Conservation (phyloP, 1,140 invertebrate species). For the Drosophila ananassae region DNA sequence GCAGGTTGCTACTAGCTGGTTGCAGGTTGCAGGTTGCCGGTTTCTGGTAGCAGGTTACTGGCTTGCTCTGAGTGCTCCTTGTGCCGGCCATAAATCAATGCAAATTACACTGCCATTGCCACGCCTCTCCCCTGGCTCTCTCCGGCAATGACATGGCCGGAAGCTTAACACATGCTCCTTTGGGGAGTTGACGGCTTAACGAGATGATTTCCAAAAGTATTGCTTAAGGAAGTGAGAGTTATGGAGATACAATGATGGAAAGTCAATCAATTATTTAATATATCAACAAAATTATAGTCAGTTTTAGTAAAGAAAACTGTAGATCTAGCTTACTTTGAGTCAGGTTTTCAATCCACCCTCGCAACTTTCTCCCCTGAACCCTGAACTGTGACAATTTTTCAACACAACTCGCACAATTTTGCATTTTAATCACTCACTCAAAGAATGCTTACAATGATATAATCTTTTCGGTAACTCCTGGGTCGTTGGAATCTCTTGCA, state of each 20-base stretch:
- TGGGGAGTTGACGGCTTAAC: constrained; percentile 3
- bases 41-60: constrained; percentile 19
- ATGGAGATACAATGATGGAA: neutral
- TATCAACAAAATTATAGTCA: too few species aligned
- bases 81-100: constrained; percentile 67
- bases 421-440: constrained; percentile 80
- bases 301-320: too few species aligned
- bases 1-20: constrained; percentile 17
- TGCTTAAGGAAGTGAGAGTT: neutral
- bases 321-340: neutral
- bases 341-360: constrained; percentile 2
- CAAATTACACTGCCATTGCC: constrained; percentile 63
- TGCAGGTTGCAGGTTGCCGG: constrained; percentile 21
- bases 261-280: too few species aligned
- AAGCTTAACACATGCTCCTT: constrained; percentile 66
- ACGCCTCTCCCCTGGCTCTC: neutral
- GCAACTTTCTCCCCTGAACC: neutral
- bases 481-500: constrained; percentile 27
- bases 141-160: constrained; percentile 49
- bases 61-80: constrained; percentile 20
- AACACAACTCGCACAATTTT: constrained; percentile 41
- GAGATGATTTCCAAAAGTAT: constrained; percentile 12
- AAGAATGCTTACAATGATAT: constrained; percentile 77
- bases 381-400: constrained; percentile 51
- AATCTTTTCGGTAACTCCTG: constrained; percentile 58